phyloP scores from a whole-genome alignment of 2,797 vertebrate genomes.

The Circus cinereus region DNA sequence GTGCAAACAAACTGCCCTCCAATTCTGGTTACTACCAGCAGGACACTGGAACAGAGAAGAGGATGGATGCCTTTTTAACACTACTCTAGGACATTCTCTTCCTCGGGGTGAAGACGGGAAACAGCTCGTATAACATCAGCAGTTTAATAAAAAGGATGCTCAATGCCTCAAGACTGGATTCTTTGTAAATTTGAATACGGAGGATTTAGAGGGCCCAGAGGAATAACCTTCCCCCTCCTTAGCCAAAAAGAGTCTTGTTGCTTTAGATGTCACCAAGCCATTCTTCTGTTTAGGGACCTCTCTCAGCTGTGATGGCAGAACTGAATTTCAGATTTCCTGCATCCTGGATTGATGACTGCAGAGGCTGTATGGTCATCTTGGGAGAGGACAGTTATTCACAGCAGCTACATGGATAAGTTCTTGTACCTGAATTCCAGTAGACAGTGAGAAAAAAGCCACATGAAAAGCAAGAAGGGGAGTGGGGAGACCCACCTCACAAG shows the following conservation, averaged over 20 bases:
- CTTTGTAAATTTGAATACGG: not conserved
- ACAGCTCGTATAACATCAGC: not conserved
- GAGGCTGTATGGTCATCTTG: not conserved
- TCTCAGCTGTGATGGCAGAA: not conserved
- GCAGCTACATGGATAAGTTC: not conserved
- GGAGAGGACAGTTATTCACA: not conserved
- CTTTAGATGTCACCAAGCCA: not conserved
- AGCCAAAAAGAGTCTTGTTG: not conserved
- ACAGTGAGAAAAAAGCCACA: not conserved
- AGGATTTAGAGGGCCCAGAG: not conserved
- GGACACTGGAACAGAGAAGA: not conserved
- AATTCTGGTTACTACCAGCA: not conserved
- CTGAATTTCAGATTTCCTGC: not conserved
- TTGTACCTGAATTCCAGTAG: not conserved
- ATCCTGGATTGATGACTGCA: not conserved
- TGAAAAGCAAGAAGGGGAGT: not conserved
- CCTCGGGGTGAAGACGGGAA: not conserved
- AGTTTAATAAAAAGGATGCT: not conserved
- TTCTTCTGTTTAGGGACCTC: not conserved
- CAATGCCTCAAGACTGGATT: not conserved
- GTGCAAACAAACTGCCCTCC: not conserved
- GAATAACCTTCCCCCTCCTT: not conserved
- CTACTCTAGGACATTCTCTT: not conserved
- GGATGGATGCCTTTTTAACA: not conserved
- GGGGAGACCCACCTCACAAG: not conserved